phyloP scores from a whole-genome alignment of 1,140 invertebrate genomes.

The Odontomachus brunneus region DNA sequence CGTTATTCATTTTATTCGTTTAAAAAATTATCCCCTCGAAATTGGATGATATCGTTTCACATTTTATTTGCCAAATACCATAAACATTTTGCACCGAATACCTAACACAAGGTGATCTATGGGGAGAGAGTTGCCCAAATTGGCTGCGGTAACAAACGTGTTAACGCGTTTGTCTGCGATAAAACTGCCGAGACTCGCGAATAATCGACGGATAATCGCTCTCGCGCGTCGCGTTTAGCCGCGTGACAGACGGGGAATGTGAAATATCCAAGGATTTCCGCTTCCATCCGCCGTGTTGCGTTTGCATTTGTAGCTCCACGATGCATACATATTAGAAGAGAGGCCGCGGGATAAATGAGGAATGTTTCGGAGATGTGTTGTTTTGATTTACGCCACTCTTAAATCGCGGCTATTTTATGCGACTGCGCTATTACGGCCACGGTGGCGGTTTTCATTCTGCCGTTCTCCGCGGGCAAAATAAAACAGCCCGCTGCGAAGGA shows the following conservation, averaged over 20 bases:
- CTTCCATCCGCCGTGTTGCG: constrained; percentile 10
- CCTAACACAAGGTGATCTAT: no score
- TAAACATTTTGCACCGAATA: no score
- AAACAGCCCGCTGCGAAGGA: constrained; percentile 24
- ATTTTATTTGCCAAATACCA: no score
- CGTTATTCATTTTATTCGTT: no score
- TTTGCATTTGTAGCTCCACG: background rate
- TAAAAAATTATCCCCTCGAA: no score
- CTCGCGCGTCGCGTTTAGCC: constrained; percentile 44
- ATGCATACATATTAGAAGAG: constrained; percentile 23
- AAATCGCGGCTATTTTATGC: constrained; percentile 57
- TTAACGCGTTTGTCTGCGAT: no score
- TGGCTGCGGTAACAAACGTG: no score
- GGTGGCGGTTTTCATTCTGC: constrained; percentile 32
- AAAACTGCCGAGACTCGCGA: background rate
- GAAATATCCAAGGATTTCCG: constrained; percentile 44
- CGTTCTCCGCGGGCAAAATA: constrained; percentile 1
- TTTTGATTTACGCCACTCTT: constrained; percentile 58
- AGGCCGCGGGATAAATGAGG: constrained; percentile 4
- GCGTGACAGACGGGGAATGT: constrained; percentile 35
- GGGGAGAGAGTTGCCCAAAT: no score
- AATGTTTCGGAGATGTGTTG: constrained; percentile 51
- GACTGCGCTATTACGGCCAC: constrained; percentile 48
- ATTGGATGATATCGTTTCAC: no score
- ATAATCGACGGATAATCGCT: constrained; percentile 42